Conservation (phyloP, 2,888 invertebrate genomes). For the Seladonia tumulorum region DNA sequence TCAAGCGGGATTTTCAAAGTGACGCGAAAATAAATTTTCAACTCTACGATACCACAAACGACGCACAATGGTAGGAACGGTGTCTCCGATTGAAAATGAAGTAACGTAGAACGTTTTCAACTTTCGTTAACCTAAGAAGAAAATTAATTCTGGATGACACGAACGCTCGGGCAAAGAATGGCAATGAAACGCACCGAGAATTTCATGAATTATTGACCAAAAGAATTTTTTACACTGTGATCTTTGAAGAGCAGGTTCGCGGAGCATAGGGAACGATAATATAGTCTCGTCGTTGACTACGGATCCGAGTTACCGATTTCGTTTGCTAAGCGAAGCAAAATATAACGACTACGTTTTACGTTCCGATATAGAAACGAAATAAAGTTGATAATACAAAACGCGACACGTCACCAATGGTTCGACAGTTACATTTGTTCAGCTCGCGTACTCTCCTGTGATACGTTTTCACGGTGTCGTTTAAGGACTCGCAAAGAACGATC, state of each 20-base stretch:
- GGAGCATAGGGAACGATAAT: background rate
- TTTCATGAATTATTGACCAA: background rate
- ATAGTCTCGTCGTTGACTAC: background rate
- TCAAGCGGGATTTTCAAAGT: conserved; percentile 20
- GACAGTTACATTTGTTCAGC: conserved; percentile 45
- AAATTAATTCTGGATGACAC: conserved; percentile 13
- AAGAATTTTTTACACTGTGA: background rate
- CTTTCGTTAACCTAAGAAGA: conserved; percentile 21
- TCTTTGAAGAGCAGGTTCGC: background rate
- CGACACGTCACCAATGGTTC: conserved; percentile 58
- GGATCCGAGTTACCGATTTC: background rate
- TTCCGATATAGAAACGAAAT: conserved; percentile 11
- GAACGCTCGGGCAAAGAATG: background rate
- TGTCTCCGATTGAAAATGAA: background rate
- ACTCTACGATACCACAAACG: background rate
- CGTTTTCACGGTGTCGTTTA: conserved; percentile 12
- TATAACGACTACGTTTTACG: background rate
- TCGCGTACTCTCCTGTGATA: conserved; percentile 26
- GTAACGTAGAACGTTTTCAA: background rate
- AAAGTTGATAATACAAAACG: conserved; percentile 37
- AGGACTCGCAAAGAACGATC: conserved; percentile 28
- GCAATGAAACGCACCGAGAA: background rate
- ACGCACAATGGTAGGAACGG: background rate
- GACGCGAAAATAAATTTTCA: conserved; percentile 4
- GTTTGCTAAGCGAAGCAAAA: conserved; percentile 9